Conservation (phyloP, 1,140 invertebrate genomes). For the Aphis craccivora region DNA sequence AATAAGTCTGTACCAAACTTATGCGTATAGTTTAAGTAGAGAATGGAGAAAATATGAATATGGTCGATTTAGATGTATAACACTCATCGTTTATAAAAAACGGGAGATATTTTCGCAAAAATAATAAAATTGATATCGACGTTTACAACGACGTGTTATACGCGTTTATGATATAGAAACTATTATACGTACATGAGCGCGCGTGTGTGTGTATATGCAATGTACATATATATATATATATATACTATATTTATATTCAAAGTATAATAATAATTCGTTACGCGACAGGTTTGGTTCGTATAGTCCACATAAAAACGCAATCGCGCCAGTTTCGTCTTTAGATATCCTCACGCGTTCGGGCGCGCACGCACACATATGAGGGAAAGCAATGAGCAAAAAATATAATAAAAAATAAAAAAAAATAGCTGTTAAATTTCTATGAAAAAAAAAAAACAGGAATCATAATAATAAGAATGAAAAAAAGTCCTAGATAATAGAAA, state of each 20-base stretch:
- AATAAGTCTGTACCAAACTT: background rate
- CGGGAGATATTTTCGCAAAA: background rate
- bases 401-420: conserved; percentile 22
- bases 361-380: conserved; percentile 16
- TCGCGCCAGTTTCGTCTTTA: conserved; percentile 29
- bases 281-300: conserved; percentile 26
- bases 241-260: background rate
- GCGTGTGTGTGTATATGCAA: no score
- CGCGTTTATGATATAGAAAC: conserved; percentile 35
- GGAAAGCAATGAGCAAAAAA: conserved; percentile 44
- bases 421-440: conserved; percentile 47
- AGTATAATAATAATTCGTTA: conserved; percentile 50
- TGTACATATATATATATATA: background rate
- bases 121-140: conserved; percentile 8
- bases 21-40: background rate
- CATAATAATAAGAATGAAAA: conserved; percentile 46
- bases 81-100: background rate
- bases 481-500: conserved; percentile 40
- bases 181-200: background rate
- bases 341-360: conserved; percentile 37
- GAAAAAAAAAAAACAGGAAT: conserved; percentile 33
- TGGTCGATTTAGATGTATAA: background rate
- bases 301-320: conserved; percentile 19
- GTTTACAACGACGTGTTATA: background rate
- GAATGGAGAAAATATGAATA: background rate